These are phyloP conservation scores for Achatina immaculata DNA, from an alignment of 1,140 invertebrate genomes.

Conservation along the genomic window DNA sequence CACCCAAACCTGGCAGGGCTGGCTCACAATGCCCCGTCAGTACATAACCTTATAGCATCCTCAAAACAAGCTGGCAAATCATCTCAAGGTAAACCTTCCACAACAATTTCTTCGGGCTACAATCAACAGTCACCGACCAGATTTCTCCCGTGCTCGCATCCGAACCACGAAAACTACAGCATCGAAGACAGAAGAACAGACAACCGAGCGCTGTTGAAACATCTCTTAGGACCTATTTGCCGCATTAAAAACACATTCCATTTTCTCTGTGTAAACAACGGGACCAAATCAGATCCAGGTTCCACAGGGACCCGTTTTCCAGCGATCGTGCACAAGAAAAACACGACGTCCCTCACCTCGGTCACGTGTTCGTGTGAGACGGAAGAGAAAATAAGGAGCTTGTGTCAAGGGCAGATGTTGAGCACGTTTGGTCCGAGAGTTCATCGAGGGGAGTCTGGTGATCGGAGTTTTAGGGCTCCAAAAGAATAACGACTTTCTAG, in stretches of 20 bases:
- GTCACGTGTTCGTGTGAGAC: not conserved
- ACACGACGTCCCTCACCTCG: not conserved
- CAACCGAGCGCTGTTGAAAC: slow-evolving; percentile 3
- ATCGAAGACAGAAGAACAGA: not conserved
- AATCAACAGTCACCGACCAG: not conserved
- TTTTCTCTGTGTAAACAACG: slow-evolving; percentile 12
- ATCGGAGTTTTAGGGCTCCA: not conserved
- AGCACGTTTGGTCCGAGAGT: not conserved
- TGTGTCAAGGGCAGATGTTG: not conserved
- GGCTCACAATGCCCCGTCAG: not conserved
- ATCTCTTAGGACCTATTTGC: slow-evolving; percentile 9
- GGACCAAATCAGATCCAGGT: not conserved
- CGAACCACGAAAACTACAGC: not conserved
- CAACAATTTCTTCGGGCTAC: not conserved
- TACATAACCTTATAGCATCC: not conserved
- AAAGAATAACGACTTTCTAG: not conserved
- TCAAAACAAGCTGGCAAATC: not conserved
- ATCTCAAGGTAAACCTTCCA: not conserved
- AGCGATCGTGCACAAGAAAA: slow-evolving; percentile 8
- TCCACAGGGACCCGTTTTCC: not conserved
- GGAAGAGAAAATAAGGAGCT: slow-evolving; percentile 7
- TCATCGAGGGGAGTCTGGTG: slow-evolving; percentile 13
- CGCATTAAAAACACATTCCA: slow-evolving; percentile 8
- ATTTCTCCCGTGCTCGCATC: slow-evolving; percentile 7
- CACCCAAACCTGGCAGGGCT: not conserved